A percentile compares a stretch with the other conserved stretches of the same genome.
Conservation (phyloP, 2,113 vertebrate genomes). For the Laticauda colubrina region DNA sequence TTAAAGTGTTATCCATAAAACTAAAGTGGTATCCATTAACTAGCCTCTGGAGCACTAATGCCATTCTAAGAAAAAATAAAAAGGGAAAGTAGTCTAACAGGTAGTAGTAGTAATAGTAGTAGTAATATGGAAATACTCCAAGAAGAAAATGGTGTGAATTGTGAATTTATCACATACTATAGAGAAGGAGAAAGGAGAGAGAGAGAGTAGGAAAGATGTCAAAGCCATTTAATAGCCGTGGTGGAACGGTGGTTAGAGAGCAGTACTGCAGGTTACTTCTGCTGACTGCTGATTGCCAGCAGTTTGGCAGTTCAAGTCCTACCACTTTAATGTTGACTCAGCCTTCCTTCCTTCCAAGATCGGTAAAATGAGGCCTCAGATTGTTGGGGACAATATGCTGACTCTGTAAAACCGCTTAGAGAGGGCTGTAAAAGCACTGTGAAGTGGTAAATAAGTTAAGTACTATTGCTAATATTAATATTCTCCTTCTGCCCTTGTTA, state of each 20-base stretch:
- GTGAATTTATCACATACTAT: background rate
- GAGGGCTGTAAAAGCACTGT: too few relatives aligned
- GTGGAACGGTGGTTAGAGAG: too few relatives aligned
- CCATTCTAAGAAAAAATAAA: background rate
- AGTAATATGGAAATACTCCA: background rate
- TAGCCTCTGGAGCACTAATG: background rate
- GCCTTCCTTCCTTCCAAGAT: too few relatives aligned
- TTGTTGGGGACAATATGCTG: too few relatives aligned
- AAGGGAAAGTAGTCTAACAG: background rate
- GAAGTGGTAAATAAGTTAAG: too few relatives aligned
- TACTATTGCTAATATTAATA: background rate
- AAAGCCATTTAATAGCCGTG: background rate
- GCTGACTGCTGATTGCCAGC: too few relatives aligned
- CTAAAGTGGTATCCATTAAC: slow-evolving; percentile 1
- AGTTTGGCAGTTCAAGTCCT: too few relatives aligned
- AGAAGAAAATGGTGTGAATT: background rate
- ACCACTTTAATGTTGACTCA: too few relatives aligned
- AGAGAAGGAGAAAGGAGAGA: background rate
- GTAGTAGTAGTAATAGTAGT: background rate
- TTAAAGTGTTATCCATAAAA: background rate
- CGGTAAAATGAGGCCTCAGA: too few relatives aligned
- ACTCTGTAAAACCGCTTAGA: too few relatives aligned
- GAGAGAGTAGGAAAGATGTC: background rate
- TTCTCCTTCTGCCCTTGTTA: background rate
- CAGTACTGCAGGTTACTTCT: too few relatives aligned